These are phyloP conservation scores for Cryptus viduatorius DNA, from an alignment of 2,888 invertebrate species.

Conservation along the genomic window DNA sequence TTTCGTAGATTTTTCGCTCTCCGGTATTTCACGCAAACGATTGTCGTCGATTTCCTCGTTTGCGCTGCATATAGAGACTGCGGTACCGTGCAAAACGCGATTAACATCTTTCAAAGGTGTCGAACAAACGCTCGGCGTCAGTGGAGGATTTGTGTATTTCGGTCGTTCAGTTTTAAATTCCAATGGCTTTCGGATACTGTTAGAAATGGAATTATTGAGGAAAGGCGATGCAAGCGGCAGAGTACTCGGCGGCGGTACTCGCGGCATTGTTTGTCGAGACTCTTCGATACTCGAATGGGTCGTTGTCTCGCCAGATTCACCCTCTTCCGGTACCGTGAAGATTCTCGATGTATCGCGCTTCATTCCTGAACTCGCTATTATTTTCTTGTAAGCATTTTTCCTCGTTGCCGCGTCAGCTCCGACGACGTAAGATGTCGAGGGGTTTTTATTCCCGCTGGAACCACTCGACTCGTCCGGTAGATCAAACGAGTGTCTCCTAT, in stretches of 20 bases:
- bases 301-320: constrained; percentile 81
- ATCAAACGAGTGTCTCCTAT: constrained; percentile 86
- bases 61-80: constrained; percentile 91
- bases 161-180: constrained; percentile 74
- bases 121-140: constrained; percentile 91
- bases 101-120: constrained; percentile 91
- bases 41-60: constrained; percentile 83
- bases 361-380: constrained; percentile 86
- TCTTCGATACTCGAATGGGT: constrained; percentile 43
- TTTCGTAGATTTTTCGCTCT: constrained; percentile 60
- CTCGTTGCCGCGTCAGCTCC: constrained; percentile 43
- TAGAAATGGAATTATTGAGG: constrained; percentile 69
- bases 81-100: constrained; percentile 90
- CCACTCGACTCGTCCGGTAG: constrained; percentile 54
- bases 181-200: constrained; percentile 69
- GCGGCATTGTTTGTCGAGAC: constrained; percentile 12
- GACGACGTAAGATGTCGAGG: constrained; percentile 20
- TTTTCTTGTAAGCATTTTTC: constrained; percentile 65
- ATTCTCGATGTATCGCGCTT: constrained; percentile 93
- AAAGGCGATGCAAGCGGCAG: constrained; percentile 64
- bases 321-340: constrained; percentile 94
- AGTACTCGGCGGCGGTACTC: constrained; percentile 68
- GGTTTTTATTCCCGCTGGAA: constrained; percentile 63
- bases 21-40: constrained; percentile 55
- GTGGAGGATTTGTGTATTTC: constrained; percentile 86